Conservation (phyloP, 1,140 invertebrate species). For the Liolophura sinensis region DNA sequence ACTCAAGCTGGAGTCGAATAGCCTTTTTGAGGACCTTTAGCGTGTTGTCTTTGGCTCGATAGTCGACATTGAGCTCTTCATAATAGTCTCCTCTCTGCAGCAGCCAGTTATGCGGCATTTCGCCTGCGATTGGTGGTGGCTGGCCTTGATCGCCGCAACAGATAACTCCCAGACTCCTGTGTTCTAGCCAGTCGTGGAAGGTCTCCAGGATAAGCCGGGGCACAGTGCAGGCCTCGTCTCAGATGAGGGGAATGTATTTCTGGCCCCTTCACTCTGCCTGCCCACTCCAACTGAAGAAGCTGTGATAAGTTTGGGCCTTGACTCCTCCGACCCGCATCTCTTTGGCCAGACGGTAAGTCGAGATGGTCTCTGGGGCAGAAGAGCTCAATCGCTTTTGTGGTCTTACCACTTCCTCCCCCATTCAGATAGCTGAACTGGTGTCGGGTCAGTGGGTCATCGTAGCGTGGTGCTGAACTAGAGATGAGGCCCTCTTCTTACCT, state of each 20-base stretch:
- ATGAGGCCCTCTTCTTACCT: too few relatives aligned
- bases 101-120: not conserved
- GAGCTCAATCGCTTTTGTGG: too few relatives aligned
- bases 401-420: too few relatives aligned
- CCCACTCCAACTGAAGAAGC: slow-evolving; percentile 16
- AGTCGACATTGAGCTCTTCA: too few relatives aligned
- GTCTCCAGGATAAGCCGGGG: slow-evolving; percentile 8
- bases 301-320: slow-evolving; percentile 13
- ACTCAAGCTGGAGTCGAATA: not conserved
- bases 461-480: too few relatives aligned
- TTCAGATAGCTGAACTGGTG: not conserved
- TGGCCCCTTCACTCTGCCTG: slow-evolving; percentile 12
- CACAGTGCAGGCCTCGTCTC: slow-evolving; percentile 9
- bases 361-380: too few relatives aligned
- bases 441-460: slow-evolving; percentile 3
- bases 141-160: slow-evolving; percentile 14
- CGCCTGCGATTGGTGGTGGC: slow-evolving; percentile 11
- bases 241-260: slow-evolving; percentile 8
- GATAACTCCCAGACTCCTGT: slow-evolving; percentile 8
- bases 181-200: slow-evolving; percentile 12
- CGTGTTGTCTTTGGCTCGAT: too few relatives aligned
- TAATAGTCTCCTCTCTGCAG: not conserved
- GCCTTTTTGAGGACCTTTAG: not conserved
- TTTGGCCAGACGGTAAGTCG: slow-evolving; percentile 6
- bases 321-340: slow-evolving; percentile 3